Evolutionary conservation across 2,797 vertebrate species (phyloP).

Genomic region (Cynopterus sphinx): DNA sequence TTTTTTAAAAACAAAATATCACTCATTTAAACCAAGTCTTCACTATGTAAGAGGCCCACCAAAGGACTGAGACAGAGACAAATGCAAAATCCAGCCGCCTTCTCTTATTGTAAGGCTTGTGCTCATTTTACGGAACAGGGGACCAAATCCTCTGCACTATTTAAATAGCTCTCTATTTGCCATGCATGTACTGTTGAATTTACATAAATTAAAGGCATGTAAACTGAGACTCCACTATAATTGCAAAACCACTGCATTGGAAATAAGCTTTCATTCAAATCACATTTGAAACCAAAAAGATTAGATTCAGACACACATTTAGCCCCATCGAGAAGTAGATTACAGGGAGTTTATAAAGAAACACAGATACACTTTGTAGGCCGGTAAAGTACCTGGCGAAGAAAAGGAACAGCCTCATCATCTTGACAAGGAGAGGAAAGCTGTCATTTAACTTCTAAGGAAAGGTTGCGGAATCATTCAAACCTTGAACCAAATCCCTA

Average conservation of each 20-base stretch:
- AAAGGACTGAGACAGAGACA: background rate
- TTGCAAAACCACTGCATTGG: slow-evolving; percentile 64
- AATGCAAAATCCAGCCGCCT: background rate
- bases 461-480: background rate
- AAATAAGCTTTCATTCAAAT: slow-evolving; percentile 74
- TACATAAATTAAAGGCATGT: slow-evolving; percentile 74
- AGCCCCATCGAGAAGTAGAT: slow-evolving; percentile 62
- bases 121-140: background rate
- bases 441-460: background rate
- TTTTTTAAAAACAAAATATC: background rate
- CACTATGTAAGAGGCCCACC: background rate
- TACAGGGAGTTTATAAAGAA: slow-evolving; percentile 59
- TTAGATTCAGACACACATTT: slow-evolving; percentile 74
- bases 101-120: background rate
- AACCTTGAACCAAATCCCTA: background rate
- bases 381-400: background rate
- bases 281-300: slow-evolving; percentile 71
- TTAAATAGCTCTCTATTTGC: slow-evolving; percentile 28
- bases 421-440: background rate
- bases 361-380: background rate
- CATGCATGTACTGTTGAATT: slow-evolving; percentile 48
- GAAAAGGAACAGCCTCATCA: background rate
- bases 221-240: slow-evolving; percentile 60
- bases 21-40: background rate
- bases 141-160: background rate